Evolutionary conservation across 1,140 invertebrate genomes (phyloP), one percentile per base, ranked within the genome.

Genomic region (Drosophila fuyamai): DNA sequence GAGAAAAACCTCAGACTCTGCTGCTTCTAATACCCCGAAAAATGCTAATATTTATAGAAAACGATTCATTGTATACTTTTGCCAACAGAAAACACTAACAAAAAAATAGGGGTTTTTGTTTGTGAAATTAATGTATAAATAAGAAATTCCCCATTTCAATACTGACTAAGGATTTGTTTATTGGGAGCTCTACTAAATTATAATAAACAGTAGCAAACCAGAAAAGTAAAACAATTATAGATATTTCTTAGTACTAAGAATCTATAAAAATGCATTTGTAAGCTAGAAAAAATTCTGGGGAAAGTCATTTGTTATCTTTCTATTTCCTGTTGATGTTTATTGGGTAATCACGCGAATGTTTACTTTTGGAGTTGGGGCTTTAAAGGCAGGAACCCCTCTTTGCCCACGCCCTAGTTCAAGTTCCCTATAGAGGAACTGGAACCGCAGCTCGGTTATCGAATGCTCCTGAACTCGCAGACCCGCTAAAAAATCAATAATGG

Each of bases 251-350:
- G 60, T 35, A 32, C n/a, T 43, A 8, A 35, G 35, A 27, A 14
- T n/a, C 27, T 27, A 32, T 13, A 59, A 41, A 35, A 13, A 9
- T 38, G 38, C 60, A 35, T 63, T 38, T 16, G 54, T 18, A 35
- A 12, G 23, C 27, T 32, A 29, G 46, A 3, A 6, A 40, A 16
- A 55, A 61, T 68, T 68, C 65, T 29, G 5, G 29, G 65, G 46
- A 65, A 51, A 36, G 12, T 16, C 18, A 35, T 35, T 36, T 43
- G 60, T 46, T 68, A 66, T 68, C 65, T 68, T 36, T 54, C 32
- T 18, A 68, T 66, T 68, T 68, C 65, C 65, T 68, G 61, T 53
- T 46, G 40, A 66, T 68, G 65, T 68, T 66, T 43, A 41, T 27
- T 46, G 61, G 38, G 23, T 44, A 66, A 18, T 54, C 47, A 43